Base-by-base conservation (phyloP, 2,888 invertebrate genomes). In the Pilophorus perplexus region DNA sequence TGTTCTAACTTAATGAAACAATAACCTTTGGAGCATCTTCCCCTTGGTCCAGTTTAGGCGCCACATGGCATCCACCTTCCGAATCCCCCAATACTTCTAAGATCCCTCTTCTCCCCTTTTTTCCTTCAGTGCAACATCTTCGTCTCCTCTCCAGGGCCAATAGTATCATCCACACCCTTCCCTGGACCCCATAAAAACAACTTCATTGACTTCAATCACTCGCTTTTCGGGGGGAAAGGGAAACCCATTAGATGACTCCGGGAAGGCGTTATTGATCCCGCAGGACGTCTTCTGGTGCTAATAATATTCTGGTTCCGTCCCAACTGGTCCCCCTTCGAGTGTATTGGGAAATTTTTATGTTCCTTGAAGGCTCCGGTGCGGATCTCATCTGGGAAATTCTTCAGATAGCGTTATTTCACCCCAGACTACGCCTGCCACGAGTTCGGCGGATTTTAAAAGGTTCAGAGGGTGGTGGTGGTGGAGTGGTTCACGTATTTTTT, bases 201-300 rank as follows among this genome's bases (percentile, higher is more conserved):
- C 44, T 62, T 62, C 62, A 62, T 62, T 62, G 62, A 62, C 62
- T 62, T 48, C 62, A 46, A 62, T 62, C 62, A 62, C 62, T 46
- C 48, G 62, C 46, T 18, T 62, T 46, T 28, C 6, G 59, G 44
- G 14, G 27, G 48, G 48, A 48, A 46, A 28, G 59, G 25, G 28
- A 37, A 55, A 55, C 46, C 62, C 48, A 62, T 62, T 62, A 62
- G 62, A 46, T 62, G n/a, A n/a, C n/a, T n/a, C n/a, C 62, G 25
- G 42, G 42, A 25, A 2, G 46, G 62, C 62, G 46, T 62, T n/a
- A 62, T 62, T 40, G 62, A 62, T 62, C 62, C 62, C 62, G n/a
- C 28, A 33, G 62, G 62, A 62, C 28, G 22, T 46, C 46, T 62
- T 48, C 40, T 46, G 62, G 62, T 46, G 22, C 62, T 62, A 62